Evolutionary conservation across 2,113 vertebrate genomes (phyloP).

Genomic region (Oenanthe melanoleuca): DNA sequence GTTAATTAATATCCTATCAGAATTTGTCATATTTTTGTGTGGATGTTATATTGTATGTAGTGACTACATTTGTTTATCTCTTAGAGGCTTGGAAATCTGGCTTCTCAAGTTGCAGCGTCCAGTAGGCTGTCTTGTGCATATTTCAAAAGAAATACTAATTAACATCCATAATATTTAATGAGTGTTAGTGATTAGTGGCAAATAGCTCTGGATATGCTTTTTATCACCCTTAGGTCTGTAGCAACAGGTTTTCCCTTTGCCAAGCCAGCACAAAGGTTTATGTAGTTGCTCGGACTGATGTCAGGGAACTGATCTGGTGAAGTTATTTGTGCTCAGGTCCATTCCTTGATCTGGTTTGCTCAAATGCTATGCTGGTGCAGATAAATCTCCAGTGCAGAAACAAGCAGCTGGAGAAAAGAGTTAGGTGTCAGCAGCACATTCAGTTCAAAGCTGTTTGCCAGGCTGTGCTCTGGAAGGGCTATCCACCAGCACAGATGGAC

Average conservation of each 20-base stretch:
- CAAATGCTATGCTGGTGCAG: not conserved
- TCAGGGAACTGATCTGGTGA: not conserved
- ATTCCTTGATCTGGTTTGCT: not conserved
- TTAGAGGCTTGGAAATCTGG: not conserved
- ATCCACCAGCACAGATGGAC: not conserved
- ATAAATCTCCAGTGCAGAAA: not conserved
- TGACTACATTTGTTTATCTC: not conserved
- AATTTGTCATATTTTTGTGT: rapidly evolving
- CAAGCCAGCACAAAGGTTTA: not conserved
- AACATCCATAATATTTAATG: not conserved
- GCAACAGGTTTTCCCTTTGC: not conserved
- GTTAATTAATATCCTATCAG: rapidly evolving
- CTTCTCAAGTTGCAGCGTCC: not conserved
- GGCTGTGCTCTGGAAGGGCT: not conserved
- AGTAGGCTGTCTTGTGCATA: not conserved
- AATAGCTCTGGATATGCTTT: not conserved
- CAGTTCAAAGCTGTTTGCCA: not conserved
- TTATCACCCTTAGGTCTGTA: not conserved
- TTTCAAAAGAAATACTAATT: not conserved
- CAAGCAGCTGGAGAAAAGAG: not conserved
- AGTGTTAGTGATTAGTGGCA: not conserved
- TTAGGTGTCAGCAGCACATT: rapidly evolving
- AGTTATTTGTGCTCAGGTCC: not conserved
- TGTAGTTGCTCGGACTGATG: not conserved
- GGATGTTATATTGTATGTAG: rapidly evolving